Evolutionary conservation across 2,113 vertebrate genomes (phyloP).

Genomic region (Gobiocypris rarus): DNA sequence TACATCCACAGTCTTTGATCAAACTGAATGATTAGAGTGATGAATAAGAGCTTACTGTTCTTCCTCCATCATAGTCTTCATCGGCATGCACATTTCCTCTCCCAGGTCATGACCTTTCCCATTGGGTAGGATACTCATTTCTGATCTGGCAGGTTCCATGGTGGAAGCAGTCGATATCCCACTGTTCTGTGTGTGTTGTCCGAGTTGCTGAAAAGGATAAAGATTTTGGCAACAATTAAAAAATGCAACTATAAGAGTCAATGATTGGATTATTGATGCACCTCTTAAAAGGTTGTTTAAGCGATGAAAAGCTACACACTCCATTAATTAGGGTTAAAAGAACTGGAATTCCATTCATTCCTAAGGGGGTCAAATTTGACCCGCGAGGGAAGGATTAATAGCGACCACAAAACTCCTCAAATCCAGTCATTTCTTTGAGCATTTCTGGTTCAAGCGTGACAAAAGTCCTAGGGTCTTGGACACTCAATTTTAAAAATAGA

Average conservation of each 20-base stretch:
- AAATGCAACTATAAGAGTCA: neutral
- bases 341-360: no score
- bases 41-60: conserved; percentile 74
- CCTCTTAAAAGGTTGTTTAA: no score
- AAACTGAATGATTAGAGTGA: neutral
- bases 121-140: conserved; percentile 77
- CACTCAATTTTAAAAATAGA: no score
- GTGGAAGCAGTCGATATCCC: conserved; percentile 27
- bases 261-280: no score
- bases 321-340: no score
- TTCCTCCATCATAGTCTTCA: conserved; percentile 73
- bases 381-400: no score
- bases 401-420: no score
- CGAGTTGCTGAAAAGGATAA: conserved; percentile 21
- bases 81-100: conserved; percentile 66
- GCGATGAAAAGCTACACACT: no score
- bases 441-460: no score
- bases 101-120: conserved; percentile 70
- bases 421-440: no score
- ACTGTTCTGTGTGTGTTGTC: conserved; percentile 1
- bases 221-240: neutral
- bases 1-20: neutral
- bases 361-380: no score
- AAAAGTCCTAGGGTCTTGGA: no score
- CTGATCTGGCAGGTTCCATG: conserved; percentile 76